A percentile compares a stretch with the other conserved stretches of the same genome.
phyloP scores from a whole-genome alignment of 2,113 vertebrate genomes.

The Lamprotornis superbus region DNA sequence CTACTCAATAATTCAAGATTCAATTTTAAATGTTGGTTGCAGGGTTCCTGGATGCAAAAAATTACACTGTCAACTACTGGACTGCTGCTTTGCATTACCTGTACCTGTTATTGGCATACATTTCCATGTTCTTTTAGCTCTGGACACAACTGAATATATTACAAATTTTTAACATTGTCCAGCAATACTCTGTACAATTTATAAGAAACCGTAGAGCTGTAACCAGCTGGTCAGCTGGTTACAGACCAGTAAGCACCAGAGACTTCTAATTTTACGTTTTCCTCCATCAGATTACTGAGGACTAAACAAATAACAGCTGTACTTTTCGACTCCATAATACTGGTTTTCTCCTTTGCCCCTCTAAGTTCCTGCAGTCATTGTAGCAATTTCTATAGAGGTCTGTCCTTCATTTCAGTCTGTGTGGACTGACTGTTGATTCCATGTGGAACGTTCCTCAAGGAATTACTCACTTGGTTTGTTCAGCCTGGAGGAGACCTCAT shows the following conservation, averaged over 20 bases:
- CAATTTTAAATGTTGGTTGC: background rate
- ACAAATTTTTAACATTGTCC: background rate
- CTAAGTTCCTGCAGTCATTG: background rate
- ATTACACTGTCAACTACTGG: background rate
- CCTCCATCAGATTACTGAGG: background rate
- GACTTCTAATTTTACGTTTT: background rate
- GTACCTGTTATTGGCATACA: background rate
- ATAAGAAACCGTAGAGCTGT: background rate
- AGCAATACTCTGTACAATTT: background rate
- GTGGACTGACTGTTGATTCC: background rate
- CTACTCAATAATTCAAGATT: background rate
- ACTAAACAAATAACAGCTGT: background rate
- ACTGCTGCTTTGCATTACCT: background rate
- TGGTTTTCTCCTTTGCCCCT: background rate
- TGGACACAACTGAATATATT: background rate
- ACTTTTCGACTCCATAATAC: background rate
- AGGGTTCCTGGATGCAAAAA: background rate
- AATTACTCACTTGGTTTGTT: background rate
- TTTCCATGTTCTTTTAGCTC: background rate
- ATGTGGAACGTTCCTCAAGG: background rate
- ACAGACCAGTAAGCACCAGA: background rate
- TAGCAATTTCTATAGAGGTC: background rate
- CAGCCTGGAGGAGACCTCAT: background rate
- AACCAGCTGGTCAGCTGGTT: background rate
- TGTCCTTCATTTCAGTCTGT: background rate